Percentiles rank a stretch among this genome's conserved stretches.
Evolutionary conservation across 2,888 invertebrate genomes (phyloP).

Genomic region (Junonia oenone): DNA sequence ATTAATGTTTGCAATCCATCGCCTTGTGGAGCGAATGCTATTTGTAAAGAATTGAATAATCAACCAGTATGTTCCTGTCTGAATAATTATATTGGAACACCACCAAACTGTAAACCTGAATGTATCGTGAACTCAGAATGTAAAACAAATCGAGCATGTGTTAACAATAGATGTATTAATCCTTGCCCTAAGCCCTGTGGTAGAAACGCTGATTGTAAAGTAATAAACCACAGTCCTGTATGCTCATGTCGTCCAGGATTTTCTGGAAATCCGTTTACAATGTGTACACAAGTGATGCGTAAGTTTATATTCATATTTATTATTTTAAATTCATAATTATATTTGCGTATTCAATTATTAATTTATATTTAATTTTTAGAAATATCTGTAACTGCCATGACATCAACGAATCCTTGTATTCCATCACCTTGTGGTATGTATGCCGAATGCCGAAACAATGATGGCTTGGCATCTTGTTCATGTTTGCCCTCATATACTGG

Average conservation of each 20-base stretch:
- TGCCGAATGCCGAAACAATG: constrained; percentile 85
- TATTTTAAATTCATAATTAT: neutral
- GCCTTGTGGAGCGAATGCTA: constrained; percentile 85
- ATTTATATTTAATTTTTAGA: constrained; percentile 38
- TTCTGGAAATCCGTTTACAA: constrained; percentile 84
- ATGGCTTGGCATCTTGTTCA: constrained; percentile 84
- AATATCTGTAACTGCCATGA: constrained; percentile 47
- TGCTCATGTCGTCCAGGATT: constrained; percentile 84
- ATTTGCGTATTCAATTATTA: neutral
- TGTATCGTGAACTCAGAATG: constrained; percentile 84
- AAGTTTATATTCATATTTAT: constrained; percentile 43
- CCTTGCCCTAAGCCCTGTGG: constrained; percentile 86
- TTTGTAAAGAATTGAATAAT: constrained; percentile 85
- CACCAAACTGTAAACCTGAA: constrained; percentile 82
- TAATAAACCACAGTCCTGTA: constrained; percentile 85
- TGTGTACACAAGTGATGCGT: constrained; percentile 80
- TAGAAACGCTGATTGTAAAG: constrained; percentile 83
- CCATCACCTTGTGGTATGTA: constrained; percentile 87
- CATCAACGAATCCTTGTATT: constrained; percentile 82
- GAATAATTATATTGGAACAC: constrained; percentile 82
- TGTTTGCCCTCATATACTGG: constrained; percentile 83
- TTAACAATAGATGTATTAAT: constrained; percentile 83
- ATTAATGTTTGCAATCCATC: constrained; percentile 85
- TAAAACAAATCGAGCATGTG: constrained; percentile 81
- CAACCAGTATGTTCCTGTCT: constrained; percentile 87